phyloP scores from a whole-genome alignment of 2,113 vertebrate species.

The Mustela lutreola region DNA sequence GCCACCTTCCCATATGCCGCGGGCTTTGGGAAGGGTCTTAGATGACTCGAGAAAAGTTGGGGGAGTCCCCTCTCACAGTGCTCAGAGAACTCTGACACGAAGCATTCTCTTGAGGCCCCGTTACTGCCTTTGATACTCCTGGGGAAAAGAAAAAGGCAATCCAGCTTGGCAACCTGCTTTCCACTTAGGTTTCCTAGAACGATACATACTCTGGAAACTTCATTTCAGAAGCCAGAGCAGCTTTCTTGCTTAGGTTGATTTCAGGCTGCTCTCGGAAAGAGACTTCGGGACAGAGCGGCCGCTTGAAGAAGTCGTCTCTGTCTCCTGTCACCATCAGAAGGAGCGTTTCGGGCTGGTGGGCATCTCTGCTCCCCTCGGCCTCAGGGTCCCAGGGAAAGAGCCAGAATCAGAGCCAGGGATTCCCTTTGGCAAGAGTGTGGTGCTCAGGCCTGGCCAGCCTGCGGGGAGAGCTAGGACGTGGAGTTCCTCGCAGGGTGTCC shows the following conservation, averaged over 20 bases:
- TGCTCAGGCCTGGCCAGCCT: rapidly evolving
- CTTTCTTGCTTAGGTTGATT: not conserved
- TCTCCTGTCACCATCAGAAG: not conserved
- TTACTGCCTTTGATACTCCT: not conserved
- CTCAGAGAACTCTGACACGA: not conserved
- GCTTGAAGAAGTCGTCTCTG: not conserved
- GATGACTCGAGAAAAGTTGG: not conserved
- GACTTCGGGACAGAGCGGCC: too few relatives aligned
- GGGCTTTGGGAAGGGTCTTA: not conserved
- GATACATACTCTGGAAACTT: not conserved
- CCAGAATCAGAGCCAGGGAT: rapidly evolving
- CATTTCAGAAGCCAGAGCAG: not conserved
- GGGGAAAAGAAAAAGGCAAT: rapidly evolving
- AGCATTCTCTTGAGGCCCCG: not conserved
- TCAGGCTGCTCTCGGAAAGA: rapidly evolving
- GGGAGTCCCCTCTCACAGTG: not conserved
- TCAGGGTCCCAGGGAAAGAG: not conserved
- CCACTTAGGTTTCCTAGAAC: not conserved
- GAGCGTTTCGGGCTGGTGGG: not conserved
- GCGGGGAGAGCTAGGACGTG: not conserved
- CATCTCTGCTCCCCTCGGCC: not conserved
- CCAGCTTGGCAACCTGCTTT: not conserved
- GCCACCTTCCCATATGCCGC: too few relatives aligned
- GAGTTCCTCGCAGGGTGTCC: rapidly evolving
- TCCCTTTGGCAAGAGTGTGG: not conserved